Evolutionary conservation across 2,797 vertebrate genomes (phyloP).

Genomic region (Falco cherrug): DNA sequence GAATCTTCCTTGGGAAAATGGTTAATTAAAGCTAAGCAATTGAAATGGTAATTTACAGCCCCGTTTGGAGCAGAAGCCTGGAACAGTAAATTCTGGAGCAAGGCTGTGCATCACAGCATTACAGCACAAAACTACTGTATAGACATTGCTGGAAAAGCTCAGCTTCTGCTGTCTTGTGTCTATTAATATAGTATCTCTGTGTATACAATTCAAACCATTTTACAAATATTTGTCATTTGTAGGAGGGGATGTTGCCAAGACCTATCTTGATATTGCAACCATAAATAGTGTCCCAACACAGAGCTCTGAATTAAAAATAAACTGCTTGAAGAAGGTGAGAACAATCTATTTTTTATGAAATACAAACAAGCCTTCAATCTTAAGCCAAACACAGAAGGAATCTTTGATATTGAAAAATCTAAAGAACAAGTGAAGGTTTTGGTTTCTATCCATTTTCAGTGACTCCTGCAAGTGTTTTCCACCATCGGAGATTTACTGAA

Average conservation of each 20-base stretch:
- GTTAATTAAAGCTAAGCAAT: constrained; percentile 49
- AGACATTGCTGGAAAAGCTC: constrained; percentile 36
- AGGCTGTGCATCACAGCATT: constrained; percentile 8
- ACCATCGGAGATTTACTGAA: background rate
- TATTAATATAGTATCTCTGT: constrained; percentile 51
- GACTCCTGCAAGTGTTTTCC: background rate
- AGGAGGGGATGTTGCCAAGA: constrained; percentile 42
- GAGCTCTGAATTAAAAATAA: constrained; percentile 43
- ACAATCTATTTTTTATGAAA: background rate
- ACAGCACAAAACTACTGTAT: background rate
- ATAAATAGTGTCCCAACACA: background rate
- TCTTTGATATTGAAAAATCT: background rate
- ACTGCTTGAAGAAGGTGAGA: background rate
- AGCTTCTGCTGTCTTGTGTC: constrained; percentile 12
- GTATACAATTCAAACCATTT: constrained; percentile 52
- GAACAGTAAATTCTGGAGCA: constrained; percentile 40
- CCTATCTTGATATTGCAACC: background rate
- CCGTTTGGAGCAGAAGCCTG: background rate
- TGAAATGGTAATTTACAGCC: constrained; percentile 50
- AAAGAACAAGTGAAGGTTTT: background rate
- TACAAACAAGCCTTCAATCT: background rate
- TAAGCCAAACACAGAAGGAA: background rate
- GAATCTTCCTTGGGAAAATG: constrained; percentile 46
- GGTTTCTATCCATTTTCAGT: background rate
- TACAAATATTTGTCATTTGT: constrained; percentile 63